Evolutionary conservation across 2,113 vertebrate species (phyloP), one percentile per base, ranked within the genome.

Genomic region (Motacilla alba): DNA sequence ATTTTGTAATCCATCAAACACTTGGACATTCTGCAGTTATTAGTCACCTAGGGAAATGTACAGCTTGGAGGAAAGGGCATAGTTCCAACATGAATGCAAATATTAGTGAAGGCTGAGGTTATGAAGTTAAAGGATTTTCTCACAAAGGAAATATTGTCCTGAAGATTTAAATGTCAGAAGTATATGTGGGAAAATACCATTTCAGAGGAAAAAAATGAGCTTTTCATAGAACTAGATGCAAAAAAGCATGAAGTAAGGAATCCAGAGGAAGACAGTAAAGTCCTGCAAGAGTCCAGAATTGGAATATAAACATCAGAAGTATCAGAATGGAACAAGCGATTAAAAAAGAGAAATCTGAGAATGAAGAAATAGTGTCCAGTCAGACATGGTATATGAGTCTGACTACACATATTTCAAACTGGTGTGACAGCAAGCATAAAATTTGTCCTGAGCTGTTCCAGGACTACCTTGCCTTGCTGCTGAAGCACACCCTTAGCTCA

Each of bases 81-180:
- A 68, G 69, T 58, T 93, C 62, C 37, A 93, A 77, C n/a, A 83
- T 23, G 39, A 96, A 94, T 86, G 72, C 59, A 94, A 95, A 92
- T 88, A 90, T 73, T 95, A 89, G 73, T 63, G 30, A 93, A 90
- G 58, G n/a, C 39, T 89, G 67, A 94, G 30, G 55, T 87, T 85
- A 66, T 24, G 68, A 33, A 87, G 58, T 60, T 77, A 76, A 81
- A 78, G 58, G 50, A 85, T 83, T 94, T 86, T 93, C 31, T 86
- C 49, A 90, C 75, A 79, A 81, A 88, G 39, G 5, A 15, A 84
- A 66, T 91, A 89, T 49, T 94, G 70, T 75, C 49, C 55, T 66
- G 23, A 68, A 87, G 68, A 93, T 78, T 94, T 47, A 87, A 88
- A 91, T 88, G 64, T 78, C 83, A 94, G 52, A 59, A 58, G 30